Evolutionary conservation across 53 echinoderm and acorn worm genomes (phyloP).

Genomic region (Actinopyga echinites): DNA sequence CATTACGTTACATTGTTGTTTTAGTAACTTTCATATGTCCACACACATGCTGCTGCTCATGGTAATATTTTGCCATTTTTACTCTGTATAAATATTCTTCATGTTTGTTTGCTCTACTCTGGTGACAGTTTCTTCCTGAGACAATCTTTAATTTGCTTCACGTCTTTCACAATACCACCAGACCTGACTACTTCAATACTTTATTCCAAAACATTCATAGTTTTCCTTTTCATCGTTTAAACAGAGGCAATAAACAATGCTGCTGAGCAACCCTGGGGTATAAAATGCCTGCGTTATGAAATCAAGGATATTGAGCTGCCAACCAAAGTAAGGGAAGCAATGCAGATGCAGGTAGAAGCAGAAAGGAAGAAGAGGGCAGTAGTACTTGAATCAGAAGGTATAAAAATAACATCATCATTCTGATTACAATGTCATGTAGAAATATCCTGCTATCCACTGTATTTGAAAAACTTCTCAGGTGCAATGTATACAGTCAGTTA

Average conservation of each 20-base stretch:
- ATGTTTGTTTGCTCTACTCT: too few species aligned
- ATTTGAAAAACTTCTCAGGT: neutral
- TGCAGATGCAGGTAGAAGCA: slow-evolving; percentile 99
- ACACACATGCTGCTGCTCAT: too few species aligned
- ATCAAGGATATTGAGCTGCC: slow-evolving; percentile 98
- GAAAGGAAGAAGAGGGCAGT: slow-evolving; percentile 97
- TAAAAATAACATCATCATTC: too few species aligned
- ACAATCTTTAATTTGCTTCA: too few species aligned
- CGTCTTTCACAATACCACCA: too few species aligned
- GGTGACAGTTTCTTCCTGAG: too few species aligned
- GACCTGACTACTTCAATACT: neutral
- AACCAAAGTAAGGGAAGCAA: slow-evolving; percentile 87
- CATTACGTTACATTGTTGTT: too few species aligned
- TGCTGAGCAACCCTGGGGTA: slow-evolving; percentile 90
- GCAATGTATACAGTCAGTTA: neutral
- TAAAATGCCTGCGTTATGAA: slow-evolving; percentile 93
- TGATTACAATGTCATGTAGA: neutral
- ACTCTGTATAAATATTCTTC: too few species aligned
- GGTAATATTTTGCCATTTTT: too few species aligned
- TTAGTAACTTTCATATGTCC: too few species aligned
- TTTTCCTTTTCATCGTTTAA: neutral
- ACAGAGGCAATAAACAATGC: slow-evolving; percentile 98
- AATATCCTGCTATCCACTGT: neutral
- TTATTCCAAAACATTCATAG: neutral
- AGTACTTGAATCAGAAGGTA: slow-evolving; percentile 94